phyloP scores from a whole-genome alignment of 2,113 vertebrate genomes.

The Chaetorhynchus papuensis region DNA sequence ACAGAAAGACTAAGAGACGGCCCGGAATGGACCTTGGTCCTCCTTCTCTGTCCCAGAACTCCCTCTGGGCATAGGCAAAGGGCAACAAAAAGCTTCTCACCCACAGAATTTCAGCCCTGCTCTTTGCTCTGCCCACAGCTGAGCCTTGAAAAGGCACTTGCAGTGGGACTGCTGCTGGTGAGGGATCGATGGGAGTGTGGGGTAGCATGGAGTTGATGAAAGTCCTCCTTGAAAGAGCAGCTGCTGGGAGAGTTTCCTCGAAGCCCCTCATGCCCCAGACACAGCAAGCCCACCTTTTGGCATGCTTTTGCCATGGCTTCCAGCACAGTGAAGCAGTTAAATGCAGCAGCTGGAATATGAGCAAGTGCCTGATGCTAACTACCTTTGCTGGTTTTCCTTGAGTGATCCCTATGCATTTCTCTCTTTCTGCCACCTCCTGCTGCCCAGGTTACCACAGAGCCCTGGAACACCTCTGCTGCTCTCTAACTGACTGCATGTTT shows the following conservation, averaged over 20 bases:
- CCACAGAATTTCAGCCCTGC: background rate
- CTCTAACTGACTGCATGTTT: background rate
- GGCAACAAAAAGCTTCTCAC: background rate
- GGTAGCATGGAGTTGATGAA: background rate
- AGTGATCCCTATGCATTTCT: background rate
- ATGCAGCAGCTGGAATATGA: background rate
- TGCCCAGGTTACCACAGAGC: background rate
- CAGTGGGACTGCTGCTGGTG: background rate
- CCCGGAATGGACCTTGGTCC: background rate
- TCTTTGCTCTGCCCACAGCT: background rate
- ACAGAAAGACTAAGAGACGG: background rate
- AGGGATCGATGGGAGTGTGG: accelerated
- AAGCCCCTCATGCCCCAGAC: background rate
- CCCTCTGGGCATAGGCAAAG: background rate
- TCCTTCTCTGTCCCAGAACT: background rate
- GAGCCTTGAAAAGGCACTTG: background rate
- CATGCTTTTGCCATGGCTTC: background rate
- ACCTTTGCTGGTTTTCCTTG: background rate
- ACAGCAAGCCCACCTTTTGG: background rate
- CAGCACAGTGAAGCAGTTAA: background rate
- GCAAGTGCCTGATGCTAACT: background rate
- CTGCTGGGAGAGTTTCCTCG: background rate
- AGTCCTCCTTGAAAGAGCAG: background rate
- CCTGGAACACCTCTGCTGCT: background rate
- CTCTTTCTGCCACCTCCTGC: background rate